Evolutionary conservation across 2,797 vertebrate species (phyloP), one percentile per base, ranked within the genome.

Genomic region (Vipera latastei): DNA sequence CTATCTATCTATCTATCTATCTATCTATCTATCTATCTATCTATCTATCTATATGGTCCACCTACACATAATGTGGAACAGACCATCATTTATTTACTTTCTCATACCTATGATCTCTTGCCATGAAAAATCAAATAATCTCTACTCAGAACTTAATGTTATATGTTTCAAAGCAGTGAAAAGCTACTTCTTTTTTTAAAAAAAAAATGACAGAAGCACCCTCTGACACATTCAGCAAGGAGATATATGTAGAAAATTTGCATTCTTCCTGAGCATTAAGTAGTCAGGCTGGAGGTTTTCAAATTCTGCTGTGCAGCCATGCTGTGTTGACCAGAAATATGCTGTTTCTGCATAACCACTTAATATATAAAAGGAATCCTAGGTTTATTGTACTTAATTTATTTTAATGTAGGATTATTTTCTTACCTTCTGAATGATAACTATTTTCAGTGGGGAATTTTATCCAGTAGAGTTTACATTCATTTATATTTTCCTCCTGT

Each of bases 41-140:
- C 2, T 65, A n/a, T 13, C 14, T 69, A 16, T 73, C 6, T 53
- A n/a, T n/a, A n/a, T n/a, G 51, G 51, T 9, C 44, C 16, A 20
- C 32, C 9, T 8, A 22, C 7, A 1, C 73, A 22, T 5, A 83
- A 83, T 83, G 18, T 48, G 48, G 20, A 83, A 44, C 38, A 44
- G 8, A 20, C 48, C 57, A 61, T 48, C 65, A 61, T 91, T 89
- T n/a, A 48, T 89, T 89, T 91, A 83, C 57, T 89, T 91, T 91
- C 44, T 89, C 69, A 61, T 63, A 63, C 57, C n/a, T 53, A 73
- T 91, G 90, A 11, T 89, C n/a, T 44, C n/a, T 91, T 89, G 65
- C 57, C 90, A 91, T 91, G 86, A 89, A 89, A 91, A 91, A 78
- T 85, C 44, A 88, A 87, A 83, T 61, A 83, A 63, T 57, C 38